Evolutionary conservation across 2,888 invertebrate genomes (phyloP).

Genomic region (Dynastes tityus): DNA sequence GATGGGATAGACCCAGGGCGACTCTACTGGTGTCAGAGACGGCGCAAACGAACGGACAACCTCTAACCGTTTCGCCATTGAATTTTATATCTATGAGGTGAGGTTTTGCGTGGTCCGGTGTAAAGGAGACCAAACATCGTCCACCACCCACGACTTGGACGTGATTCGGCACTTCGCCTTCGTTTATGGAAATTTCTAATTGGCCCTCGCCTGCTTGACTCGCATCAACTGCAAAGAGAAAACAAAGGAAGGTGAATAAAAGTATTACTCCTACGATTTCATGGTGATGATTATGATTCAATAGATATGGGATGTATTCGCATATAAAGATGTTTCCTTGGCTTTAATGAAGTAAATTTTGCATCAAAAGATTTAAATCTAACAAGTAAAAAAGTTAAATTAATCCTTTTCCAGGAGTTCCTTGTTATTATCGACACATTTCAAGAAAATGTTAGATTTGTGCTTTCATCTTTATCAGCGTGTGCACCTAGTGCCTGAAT

Average conservation of each 20-base stretch:
- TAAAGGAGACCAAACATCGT: conserved; percentile 93
- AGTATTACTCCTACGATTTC: neutral
- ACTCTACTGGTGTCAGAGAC: conserved; percentile 86
- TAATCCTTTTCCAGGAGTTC: too few species aligned
- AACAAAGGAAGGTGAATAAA: conserved; percentile 32
- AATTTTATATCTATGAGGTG: conserved; percentile 97
- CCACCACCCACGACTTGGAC: conserved; percentile 97
- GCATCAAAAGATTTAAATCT: too few species aligned
- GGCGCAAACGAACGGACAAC: conserved; percentile 92
- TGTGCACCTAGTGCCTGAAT: too few species aligned
- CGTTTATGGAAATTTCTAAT: conserved; percentile 98
- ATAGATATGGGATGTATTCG: too few species aligned
- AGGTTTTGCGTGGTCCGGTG: conserved; percentile 91
- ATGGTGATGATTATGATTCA: too few species aligned
- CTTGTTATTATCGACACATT: too few species aligned
- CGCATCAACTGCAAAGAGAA: conserved; percentile 87
- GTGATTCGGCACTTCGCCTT: conserved; percentile 98
- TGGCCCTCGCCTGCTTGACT: conserved; percentile 99
- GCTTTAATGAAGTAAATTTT: too few species aligned
- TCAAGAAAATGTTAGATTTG: too few species aligned
- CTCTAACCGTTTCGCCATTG: conserved; percentile 93
- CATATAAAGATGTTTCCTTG: too few species aligned
- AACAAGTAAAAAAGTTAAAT: too few species aligned
- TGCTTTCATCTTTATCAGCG: too few species aligned
- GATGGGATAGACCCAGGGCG: conserved; percentile 80